phyloP scores from a whole-genome alignment of 2,888 invertebrate species.

The Cotesia congregata region DNA sequence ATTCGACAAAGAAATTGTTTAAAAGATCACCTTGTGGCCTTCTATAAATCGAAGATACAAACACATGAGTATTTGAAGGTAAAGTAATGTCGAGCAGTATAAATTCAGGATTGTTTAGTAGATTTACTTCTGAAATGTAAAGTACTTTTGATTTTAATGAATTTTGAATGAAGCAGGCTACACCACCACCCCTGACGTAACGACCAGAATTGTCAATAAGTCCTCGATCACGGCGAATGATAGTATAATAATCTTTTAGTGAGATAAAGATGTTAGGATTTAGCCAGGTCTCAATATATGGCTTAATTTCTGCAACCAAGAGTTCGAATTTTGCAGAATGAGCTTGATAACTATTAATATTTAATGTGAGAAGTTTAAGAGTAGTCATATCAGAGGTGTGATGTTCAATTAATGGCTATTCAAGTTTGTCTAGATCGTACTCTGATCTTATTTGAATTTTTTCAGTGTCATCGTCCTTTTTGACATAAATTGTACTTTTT shows the following conservation, averaged over 20 bases:
- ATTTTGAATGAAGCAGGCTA: slow-evolving; percentile 35
- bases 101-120: slow-evolving; percentile 27
- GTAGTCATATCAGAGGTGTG: not conserved
- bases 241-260: slow-evolving; percentile 8
- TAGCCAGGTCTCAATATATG: slow-evolving; percentile 33
- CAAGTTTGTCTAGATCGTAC: not conserved
- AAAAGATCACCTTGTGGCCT: slow-evolving; percentile 13
- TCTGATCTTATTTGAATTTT: not conserved
- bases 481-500: not conserved
- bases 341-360: slow-evolving; percentile 21
- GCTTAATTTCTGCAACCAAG: not conserved
- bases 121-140: not conserved
- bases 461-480: slow-evolving; percentile 1
- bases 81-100: not conserved
- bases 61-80: not conserved
- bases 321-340: slow-evolving; percentile 14
- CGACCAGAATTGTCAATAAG: not conserved
- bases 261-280: slow-evolving; percentile 7
- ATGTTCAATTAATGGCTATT: not conserved
- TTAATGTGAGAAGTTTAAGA: not conserved
- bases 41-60: slow-evolving; percentile 23
- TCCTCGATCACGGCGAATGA: slow-evolving; percentile 31
- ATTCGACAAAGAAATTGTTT: not conserved
- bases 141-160: slow-evolving; percentile 15
- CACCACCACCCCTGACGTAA: slow-evolving; percentile 23